Conservation (phyloP, 2,797 vertebrate species). For the Danio albolineatus region DNA sequence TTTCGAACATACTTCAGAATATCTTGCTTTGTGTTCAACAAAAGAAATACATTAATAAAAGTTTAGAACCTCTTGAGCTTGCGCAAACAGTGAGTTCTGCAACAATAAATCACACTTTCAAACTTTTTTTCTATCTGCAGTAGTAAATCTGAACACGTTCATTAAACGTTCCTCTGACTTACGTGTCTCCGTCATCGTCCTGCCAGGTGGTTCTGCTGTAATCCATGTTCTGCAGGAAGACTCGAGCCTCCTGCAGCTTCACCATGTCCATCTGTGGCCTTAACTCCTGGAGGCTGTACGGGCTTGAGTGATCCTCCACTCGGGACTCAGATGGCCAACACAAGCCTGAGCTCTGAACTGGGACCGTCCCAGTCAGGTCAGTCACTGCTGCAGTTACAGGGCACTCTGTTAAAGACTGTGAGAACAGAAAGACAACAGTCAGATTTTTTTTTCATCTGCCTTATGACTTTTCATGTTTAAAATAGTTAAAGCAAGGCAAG, state of each 20-base stretch:
- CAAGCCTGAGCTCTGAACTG: conserved; percentile 47
- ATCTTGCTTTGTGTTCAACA: too few relatives aligned
- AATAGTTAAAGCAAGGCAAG: too few relatives aligned
- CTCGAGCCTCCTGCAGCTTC: conserved; percentile 82
- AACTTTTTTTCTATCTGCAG: neutral
- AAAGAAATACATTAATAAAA: too few relatives aligned
- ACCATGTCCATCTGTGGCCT: conserved; percentile 65
- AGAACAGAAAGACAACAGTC: neutral
- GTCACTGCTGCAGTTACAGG: conserved; percentile 60
- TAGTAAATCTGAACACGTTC: neutral
- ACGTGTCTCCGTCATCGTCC: conserved; percentile 93
- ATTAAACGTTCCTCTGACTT: conserved; percentile 59
- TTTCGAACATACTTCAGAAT: too few relatives aligned
- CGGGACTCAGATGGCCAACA: conserved; percentile 63
- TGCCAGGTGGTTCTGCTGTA: conserved; percentile 80
- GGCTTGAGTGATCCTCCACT: conserved; percentile 45
- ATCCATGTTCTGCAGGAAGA: conserved; percentile 79
- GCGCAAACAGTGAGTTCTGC: neutral
- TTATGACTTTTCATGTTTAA: neutral
- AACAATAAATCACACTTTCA: neutral
- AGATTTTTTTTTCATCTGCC: neutral
- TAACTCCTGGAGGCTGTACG: conserved; percentile 52
- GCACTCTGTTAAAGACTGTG: conserved; percentile 60
- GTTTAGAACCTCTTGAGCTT: too few relatives aligned
- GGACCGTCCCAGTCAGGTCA: conserved; percentile 43